A percentile compares a stretch with the other conserved stretches of the same genome.
phyloP scores from a whole-genome alignment of 2,113 vertebrate genomes.

The Macquaria ambigua region DNA sequence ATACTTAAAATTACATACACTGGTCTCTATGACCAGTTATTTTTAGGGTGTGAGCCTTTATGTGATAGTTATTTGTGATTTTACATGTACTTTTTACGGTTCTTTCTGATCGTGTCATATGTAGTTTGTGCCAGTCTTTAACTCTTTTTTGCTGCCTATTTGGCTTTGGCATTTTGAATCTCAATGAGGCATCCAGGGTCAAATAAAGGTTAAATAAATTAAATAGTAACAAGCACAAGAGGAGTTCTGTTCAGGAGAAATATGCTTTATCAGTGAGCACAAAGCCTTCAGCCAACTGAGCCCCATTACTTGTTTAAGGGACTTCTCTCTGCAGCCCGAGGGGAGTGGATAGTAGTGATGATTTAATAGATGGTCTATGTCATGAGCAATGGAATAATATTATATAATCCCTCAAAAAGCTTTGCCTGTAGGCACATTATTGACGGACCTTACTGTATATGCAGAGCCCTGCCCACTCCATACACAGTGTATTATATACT shows the following conservation, averaged over 20 bases:
- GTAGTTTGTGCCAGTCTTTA: background rate
- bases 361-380: slow-evolving; percentile 38
- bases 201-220: background rate
- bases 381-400: slow-evolving; percentile 45
- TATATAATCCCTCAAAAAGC: slow-evolving; percentile 46
- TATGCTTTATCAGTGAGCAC: background rate
- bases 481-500: slow-evolving; percentile 28
- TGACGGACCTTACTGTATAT: slow-evolving; percentile 54
- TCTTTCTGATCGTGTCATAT: background rate
- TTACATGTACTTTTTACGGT: background rate
- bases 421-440: slow-evolving; percentile 44
- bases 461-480: slow-evolving; percentile 26
- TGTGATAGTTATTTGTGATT: background rate
- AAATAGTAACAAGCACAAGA: background rate
- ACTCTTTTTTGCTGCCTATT: background rate
- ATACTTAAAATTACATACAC: background rate
- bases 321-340: slow-evolving; percentile 5
- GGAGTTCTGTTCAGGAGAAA: background rate
- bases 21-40: background rate
- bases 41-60: background rate
- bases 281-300: slow-evolving; percentile 22
- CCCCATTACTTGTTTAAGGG: background rate
- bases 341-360: slow-evolving; percentile 7
- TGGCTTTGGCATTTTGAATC: background rate
- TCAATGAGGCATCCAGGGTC: background rate